Evolutionary conservation across 2,797 vertebrate species (phyloP), one percentile per base, ranked within the genome.

Genomic region (Xyrichtys novacula): DNA sequence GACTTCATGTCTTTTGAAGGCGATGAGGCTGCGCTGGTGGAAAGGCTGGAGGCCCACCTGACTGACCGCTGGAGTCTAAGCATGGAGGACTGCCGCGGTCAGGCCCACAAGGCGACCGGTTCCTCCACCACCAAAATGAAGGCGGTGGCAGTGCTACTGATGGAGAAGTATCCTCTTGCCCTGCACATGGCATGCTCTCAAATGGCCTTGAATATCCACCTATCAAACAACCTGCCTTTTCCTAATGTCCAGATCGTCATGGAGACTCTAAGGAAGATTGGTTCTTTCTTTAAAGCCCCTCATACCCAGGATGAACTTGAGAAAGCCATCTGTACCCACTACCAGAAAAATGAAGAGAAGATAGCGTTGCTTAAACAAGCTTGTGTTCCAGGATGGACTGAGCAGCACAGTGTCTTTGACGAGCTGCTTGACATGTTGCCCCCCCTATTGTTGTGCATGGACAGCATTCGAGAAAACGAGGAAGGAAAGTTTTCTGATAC

Each of bases 81-180:
- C 84, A 96, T 98, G 96, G 96, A 98, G 29, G 95, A 97, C 79
- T 99, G 97, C 52, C 95, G 96, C 1, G 97, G 97, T 34, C 97
- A 98, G 82, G 96, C 97, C 48, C 97, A 98, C 68, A 93, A 95
- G 0, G 94, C 96, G 31, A 96, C 95, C 1, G 96, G 96, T 7
- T 94, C 94, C 1, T 94, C 95, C 77, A 95, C 95, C 85, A 95
- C 94, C 47, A 97, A 96, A 84, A 97, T 99, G 96, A 98, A 98
- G 89, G 88, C 95, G 2, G 95, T 97, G 71, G 95, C 96, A 6
- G 93, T 92, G 0, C 92, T 95, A 58, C 90, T 99, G 40, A 88
- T 95, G 85, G 95, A 97, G 75, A 99, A 96, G 87, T 98, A 97
- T 60, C 96, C 97, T 0, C 94, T 96, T 74, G 96, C 95, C 0